Conservation (phyloP, 2,113 vertebrate species). For the Piprites chloris region DNA sequence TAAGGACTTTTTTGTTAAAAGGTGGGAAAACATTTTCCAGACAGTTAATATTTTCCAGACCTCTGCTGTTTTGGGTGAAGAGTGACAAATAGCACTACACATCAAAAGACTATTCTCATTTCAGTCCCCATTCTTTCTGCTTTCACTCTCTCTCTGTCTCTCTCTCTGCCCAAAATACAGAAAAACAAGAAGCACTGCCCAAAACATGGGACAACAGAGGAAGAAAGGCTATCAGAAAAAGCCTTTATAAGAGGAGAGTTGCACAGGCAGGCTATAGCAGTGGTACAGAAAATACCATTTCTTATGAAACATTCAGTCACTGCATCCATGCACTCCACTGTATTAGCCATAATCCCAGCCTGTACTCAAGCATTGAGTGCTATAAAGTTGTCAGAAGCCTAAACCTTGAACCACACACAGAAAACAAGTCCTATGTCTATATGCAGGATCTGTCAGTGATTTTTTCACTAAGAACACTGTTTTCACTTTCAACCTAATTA, state of each 20-base stretch:
- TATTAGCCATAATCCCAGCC: neutral
- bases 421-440: neutral
- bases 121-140: neutral
- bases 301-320: neutral
- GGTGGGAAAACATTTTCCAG: slow-evolving; percentile 23
- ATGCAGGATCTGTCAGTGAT: neutral
- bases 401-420: neutral
- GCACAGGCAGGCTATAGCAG: neutral
- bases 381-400: neutral
- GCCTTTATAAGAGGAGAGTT: neutral
- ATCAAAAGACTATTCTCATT: neutral
- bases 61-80: slow-evolving; percentile 12
- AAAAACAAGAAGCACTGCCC: neutral
- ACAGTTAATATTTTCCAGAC: slow-evolving; percentile 36
- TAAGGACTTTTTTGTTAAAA: slow-evolving; percentile 13
- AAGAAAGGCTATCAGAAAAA: neutral
- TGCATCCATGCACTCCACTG: neutral
- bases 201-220: neutral
- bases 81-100: slow-evolving; percentile 3
- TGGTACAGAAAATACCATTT: neutral
- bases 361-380: neutral
- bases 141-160: neutral
- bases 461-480: neutral
- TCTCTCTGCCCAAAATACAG: neutral
- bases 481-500: neutral